phyloP scores from a whole-genome alignment of 2,113 vertebrate genomes.

The Cinclus mexicanus region DNA sequence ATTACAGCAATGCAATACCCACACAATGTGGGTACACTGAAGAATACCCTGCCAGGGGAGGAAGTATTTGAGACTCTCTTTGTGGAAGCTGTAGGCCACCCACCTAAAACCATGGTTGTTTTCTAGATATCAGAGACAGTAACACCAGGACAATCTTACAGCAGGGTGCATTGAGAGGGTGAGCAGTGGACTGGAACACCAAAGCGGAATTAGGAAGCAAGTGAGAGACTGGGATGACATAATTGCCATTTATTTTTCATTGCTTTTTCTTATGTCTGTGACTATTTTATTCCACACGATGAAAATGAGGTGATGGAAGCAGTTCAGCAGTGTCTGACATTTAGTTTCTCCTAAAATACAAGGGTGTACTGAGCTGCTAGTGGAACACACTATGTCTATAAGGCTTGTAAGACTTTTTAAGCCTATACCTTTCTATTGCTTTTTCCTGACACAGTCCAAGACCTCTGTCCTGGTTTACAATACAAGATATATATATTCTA shows the following conservation, averaged over 20 bases:
- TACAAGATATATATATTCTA: no score
- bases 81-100: not conserved
- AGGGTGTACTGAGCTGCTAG: not conserved
- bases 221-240: not conserved
- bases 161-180: rapidly evolving
- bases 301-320: not conserved
- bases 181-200: not conserved
- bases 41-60: not conserved
- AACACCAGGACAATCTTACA: not conserved
- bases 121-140: not conserved
- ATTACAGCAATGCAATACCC: not conserved
- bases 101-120: not conserved
- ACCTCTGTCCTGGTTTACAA: no score
- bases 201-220: not conserved
- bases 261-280: not conserved
- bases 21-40: rapidly evolving
- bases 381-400: not conserved
- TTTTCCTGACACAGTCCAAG: not conserved
- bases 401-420: not conserved
- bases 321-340: not conserved
- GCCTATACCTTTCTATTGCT: not conserved
- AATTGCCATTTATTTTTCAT: not conserved
- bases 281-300: not conserved
- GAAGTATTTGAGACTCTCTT: not conserved
- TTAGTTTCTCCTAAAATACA: not conserved